Evolutionary conservation across 2,113 vertebrate species (phyloP).

Genomic region (Lepisosteus osseus): DNA sequence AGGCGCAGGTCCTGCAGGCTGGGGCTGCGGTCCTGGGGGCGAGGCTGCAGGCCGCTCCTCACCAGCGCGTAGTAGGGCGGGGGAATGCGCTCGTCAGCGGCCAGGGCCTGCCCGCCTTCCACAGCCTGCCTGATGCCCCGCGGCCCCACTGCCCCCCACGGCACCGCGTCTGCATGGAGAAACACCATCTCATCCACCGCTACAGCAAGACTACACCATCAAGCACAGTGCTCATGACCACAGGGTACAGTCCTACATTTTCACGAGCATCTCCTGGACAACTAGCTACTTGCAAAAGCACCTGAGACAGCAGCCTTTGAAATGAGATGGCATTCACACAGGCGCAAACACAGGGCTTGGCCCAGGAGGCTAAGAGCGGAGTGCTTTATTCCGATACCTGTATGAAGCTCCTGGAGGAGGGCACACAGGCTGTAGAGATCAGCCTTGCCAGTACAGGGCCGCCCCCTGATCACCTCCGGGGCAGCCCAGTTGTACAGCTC

Average conservation of each 20-base stretch:
- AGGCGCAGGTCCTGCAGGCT: constrained; percentile 52
- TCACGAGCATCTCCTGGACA: too few species aligned
- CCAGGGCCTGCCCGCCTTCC: constrained; percentile 46
- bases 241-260: too few species aligned
- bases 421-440: constrained; percentile 67
- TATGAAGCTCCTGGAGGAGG: constrained; percentile 62
- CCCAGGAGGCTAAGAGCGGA: neutral
- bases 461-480: constrained; percentile 53
- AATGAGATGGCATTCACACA: neutral
- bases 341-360: neutral
- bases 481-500: constrained; percentile 64
- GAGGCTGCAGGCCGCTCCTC: constrained; percentile 42
- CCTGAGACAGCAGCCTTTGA: too few species aligned
- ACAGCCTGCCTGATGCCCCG: constrained; percentile 47
- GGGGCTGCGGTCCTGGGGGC: constrained; percentile 40
- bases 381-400: constrained; percentile 38
- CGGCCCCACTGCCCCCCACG: constrained; percentile 52
- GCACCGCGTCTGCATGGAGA: constrained; percentile 47
- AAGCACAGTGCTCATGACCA: neutral
- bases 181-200: neutral
- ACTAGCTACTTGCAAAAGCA: too few species aligned
- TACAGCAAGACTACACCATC: neutral
- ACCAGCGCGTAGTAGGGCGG: constrained; percentile 53
- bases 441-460: constrained; percentile 44
- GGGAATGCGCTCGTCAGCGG: constrained; percentile 44